Percentiles rank a stretch among this genome's conserved stretches.
Conservation (phyloP, 1,140 invertebrate species). For the Drosophila tsacasi region DNA sequence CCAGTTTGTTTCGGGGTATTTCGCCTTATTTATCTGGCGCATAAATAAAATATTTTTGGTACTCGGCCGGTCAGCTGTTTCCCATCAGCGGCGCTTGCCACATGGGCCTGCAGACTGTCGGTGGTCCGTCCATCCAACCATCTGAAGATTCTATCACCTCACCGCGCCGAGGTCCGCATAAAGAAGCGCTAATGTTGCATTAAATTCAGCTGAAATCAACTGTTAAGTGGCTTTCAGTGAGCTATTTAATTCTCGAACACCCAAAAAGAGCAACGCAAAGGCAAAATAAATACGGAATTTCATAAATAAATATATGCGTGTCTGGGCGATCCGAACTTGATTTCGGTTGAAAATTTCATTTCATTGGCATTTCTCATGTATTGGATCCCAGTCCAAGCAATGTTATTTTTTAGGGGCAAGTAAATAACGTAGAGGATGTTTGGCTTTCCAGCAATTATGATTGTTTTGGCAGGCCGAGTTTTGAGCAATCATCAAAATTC, state of each 20-base stretch:
- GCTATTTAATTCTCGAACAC: conserved; percentile 77
- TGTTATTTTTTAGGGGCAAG: conserved; percentile 37
- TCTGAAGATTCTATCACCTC: conserved; percentile 65
- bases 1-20: conserved; percentile 19
- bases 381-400: neutral
- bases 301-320: conserved; percentile 66
- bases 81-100: conserved; percentile 76
- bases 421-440: conserved; percentile 38
- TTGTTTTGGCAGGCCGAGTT: conserved; percentile 37
- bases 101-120: conserved; percentile 56
- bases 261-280: conserved; percentile 41
- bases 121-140: conserved; percentile 49
- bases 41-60: conserved; percentile 82
- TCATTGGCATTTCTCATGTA: conserved; percentile 6
- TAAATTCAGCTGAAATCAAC: conserved; percentile 84
- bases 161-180: conserved; percentile 30
- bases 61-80: conserved; percentile 77
- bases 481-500: conserved; percentile 34
- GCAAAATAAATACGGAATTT: conserved; percentile 65
- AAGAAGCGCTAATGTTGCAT: conserved; percentile 81
- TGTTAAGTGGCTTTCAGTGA: conserved; percentile 82
- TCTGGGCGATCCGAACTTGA: conserved; percentile 55
- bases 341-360: conserved; percentile 23
- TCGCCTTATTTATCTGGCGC: conserved; percentile 71
- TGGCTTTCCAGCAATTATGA: conserved; percentile 28